Evolutionary conservation across 2,797 vertebrate species (phyloP), one percentile per base, ranked within the genome.

Genomic region (Enteromius unitaeniatus): DNA sequence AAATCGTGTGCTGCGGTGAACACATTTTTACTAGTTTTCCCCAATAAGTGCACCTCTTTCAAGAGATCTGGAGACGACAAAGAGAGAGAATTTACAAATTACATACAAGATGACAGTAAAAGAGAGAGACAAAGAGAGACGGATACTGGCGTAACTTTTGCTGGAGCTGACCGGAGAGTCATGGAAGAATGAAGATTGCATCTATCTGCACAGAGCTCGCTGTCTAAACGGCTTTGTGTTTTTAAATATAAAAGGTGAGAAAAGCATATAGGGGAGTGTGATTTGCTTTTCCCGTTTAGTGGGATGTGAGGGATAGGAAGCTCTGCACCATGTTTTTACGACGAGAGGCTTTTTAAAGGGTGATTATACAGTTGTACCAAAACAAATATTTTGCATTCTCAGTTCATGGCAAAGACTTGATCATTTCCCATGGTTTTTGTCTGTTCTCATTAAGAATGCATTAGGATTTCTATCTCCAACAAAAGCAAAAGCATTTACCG

Each of bases 1-100:
- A 96, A 88, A 85, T 94, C 92, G 60, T 96, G 95, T 2, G 92
- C 87, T 11, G 93, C 17, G 10, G 95, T 98, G 89, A 99, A 99
- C 83, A 97, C 80, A 72, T 97, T 98, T 79, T 92, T 90, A 53
- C 94, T 88, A 62, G 95, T 93, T 49, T 95, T 97, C 69, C 97
- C 98, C 28, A 96, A 91, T 37, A 95, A 89, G 9, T 97, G 96
- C 37, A 97, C 95, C 91, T 97, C 92, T 75, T 93, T 91, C 87
- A 99, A 89, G 42, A 97, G 96, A 90, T 95, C 98, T 99, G 90
- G 8, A 9, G n/a, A 84, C n/a, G 62, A 55, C 34, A 78, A 75
- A 21, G 26, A 37, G n/a, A 72, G 45, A 55, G 19, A 82, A 49
- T 83, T 23, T 45, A 74, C 23, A 79, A 10, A 82, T 68, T 47